Evolutionary conservation across 2,888 invertebrate genomes (phyloP).

Genomic region (Stramonita haemastoma): DNA sequence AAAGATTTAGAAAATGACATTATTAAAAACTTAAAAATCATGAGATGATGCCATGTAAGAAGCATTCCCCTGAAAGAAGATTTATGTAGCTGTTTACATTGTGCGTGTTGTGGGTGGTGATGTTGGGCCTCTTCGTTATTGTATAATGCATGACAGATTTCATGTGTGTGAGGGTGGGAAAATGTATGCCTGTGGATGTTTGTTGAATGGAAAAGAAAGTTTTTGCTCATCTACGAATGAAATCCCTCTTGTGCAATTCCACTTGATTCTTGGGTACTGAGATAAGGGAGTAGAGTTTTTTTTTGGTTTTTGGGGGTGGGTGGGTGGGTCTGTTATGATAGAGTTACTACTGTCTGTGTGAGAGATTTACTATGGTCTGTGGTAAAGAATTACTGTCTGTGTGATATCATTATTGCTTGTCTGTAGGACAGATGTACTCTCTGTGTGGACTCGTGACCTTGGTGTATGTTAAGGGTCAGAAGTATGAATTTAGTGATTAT

Average conservation of each 20-base stretch:
- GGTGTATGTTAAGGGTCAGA: no score
- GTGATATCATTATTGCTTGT: no score
- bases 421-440: no score
- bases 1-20: not conserved
- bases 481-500: no score
- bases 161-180: not conserved
- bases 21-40: not conserved
- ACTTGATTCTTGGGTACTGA: not conserved
- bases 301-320: no score
- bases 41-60: constrained; percentile 6
- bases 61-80: not conserved
- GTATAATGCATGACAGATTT: not conserved
- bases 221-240: not conserved
- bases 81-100: not conserved
- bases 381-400: no score
- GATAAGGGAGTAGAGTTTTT: not conserved
- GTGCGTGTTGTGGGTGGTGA: not conserved
- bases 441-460: no score
- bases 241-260: constrained; percentile 14
- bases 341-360: no score
- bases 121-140: not conserved
- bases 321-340: no score
- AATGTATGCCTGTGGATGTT: not conserved
- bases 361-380: no score
- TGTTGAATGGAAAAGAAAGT: not conserved